Evolutionary conservation across 2,888 invertebrate genomes (phyloP).

Genomic region (Antheraea yamamai): DNA sequence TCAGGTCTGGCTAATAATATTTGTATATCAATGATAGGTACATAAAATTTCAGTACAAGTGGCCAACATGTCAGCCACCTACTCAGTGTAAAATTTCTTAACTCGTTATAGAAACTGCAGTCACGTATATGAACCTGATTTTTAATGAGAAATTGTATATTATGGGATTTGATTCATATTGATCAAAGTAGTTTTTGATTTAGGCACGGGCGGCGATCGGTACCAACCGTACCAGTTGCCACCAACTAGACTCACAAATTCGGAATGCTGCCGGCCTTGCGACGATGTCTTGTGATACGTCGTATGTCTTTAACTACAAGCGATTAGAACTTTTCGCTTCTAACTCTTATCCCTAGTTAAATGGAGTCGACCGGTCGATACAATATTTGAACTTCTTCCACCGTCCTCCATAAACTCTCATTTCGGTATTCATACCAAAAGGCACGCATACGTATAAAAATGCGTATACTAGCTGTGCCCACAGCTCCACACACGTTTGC

Average conservation of each 20-base stretch:
- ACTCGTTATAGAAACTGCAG: not conserved
- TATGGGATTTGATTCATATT: not conserved
- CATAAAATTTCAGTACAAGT: not conserved
- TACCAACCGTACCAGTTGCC: constrained; percentile 57
- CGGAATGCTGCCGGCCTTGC: constrained; percentile 74
- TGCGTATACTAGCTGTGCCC: too few species aligned
- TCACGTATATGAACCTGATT: not conserved
- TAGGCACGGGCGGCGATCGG: constrained; percentile 41
- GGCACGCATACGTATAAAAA: too few species aligned
- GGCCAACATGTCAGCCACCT: not conserved
- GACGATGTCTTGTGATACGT: constrained; percentile 47
- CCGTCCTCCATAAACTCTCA: too few species aligned
- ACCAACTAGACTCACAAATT: constrained; percentile 66
- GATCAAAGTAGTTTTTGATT: constrained; percentile 26
- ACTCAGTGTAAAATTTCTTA: too few species aligned
- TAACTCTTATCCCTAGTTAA: not conserved
- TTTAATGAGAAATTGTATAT: not conserved
- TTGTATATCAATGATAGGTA: not conserved
- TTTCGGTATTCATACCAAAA: too few species aligned
- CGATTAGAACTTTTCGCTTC: constrained; percentile 24
- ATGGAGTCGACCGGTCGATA: too few species aligned
- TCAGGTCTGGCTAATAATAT: not conserved
- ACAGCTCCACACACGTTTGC: too few species aligned
- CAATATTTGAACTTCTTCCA: too few species aligned
- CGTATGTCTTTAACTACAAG: constrained; percentile 34